These are phyloP conservation scores for Anomalospiza imberbis DNA, from an alignment of 2,797 vertebrate species.

Conservation along the genomic window DNA sequence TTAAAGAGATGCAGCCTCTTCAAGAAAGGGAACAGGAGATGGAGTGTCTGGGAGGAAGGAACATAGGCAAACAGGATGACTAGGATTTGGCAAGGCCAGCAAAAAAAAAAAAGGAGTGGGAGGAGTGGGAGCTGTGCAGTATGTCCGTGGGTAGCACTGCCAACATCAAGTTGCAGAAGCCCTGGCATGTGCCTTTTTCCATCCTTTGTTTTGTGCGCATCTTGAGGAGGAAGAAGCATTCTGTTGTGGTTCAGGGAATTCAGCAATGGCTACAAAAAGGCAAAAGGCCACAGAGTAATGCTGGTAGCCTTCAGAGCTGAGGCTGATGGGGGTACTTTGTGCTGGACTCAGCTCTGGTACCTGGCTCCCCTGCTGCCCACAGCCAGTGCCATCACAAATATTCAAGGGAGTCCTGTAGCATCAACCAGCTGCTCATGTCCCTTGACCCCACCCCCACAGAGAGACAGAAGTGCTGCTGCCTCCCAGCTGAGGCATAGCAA, in stretches of 20 bases:
- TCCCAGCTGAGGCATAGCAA: background rate
- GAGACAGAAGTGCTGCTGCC: background rate
- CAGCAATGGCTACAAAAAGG: background rate
- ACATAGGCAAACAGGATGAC: slow-evolving; percentile 14
- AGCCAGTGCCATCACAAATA: background rate
- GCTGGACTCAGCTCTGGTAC: background rate
- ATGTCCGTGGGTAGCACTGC: background rate
- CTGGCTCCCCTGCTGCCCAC: background rate
- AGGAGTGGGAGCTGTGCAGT: background rate
- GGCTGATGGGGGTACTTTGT: background rate
- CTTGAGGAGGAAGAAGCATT: background rate
- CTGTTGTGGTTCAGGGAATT: background rate
- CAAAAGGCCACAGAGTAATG: background rate
- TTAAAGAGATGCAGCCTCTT: background rate
- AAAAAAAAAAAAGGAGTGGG: no score
- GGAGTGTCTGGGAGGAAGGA: slow-evolving; percentile 23
- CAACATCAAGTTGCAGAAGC: background rate
- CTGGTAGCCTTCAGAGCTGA: background rate
- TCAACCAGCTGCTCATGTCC: rapidly evolving
- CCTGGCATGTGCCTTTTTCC: background rate
- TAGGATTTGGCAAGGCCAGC: slow-evolving; percentile 18
- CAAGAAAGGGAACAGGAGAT: slow-evolving; percentile 22
- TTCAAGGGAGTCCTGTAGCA: background rate
- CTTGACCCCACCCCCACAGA: background rate
- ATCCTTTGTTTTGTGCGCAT: rapidly evolving